phyloP scores from a whole-genome alignment of 1,140 invertebrate species.

The Cheumatopsyche charites region DNA sequence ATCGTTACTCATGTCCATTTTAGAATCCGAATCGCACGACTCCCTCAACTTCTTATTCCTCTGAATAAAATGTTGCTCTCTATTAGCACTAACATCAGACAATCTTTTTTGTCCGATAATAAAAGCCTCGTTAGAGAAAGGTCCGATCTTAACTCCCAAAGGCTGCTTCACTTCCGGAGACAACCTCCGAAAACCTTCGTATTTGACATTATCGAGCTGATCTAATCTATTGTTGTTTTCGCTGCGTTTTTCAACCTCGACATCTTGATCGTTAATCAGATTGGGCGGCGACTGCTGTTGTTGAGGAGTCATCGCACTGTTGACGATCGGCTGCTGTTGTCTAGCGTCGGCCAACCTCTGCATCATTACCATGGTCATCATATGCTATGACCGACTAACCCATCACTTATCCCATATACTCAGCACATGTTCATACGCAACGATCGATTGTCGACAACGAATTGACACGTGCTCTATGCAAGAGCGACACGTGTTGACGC shows the following conservation, averaged over 20 bases:
- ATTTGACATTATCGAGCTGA: constrained; percentile 29
- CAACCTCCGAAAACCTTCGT: constrained; percentile 42
- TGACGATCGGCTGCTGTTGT: constrained; percentile 47
- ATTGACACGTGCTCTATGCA: too few relatives aligned
- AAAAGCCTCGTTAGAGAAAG: constrained; percentile 34
- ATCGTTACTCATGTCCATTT: constrained; percentile 33
- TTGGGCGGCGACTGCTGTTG: constrained; percentile 40
- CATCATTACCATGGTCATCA: constrained; percentile 62
- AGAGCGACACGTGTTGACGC: constrained; percentile 23
- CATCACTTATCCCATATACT: neutral
- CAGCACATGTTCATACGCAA: too few relatives aligned
- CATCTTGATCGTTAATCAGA: constrained; percentile 31
- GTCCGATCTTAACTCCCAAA: constrained; percentile 33
- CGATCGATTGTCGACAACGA: too few relatives aligned
- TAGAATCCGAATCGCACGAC: constrained; percentile 35
- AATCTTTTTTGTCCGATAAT: constrained; percentile 40
- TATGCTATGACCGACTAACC: constrained; percentile 28
- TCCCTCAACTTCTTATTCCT: constrained; percentile 45
- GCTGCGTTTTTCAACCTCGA: constrained; percentile 50
- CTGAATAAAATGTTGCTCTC: constrained; percentile 40
- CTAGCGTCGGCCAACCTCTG: constrained; percentile 54
- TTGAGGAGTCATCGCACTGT: constrained; percentile 13
- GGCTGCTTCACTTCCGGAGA: constrained; percentile 30
- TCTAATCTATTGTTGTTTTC: constrained; percentile 49
- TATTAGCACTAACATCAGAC: constrained; percentile 30